Evolutionary conservation across 1,140 invertebrate species (phyloP).

Genomic region (Hormaphis cornu): DNA sequence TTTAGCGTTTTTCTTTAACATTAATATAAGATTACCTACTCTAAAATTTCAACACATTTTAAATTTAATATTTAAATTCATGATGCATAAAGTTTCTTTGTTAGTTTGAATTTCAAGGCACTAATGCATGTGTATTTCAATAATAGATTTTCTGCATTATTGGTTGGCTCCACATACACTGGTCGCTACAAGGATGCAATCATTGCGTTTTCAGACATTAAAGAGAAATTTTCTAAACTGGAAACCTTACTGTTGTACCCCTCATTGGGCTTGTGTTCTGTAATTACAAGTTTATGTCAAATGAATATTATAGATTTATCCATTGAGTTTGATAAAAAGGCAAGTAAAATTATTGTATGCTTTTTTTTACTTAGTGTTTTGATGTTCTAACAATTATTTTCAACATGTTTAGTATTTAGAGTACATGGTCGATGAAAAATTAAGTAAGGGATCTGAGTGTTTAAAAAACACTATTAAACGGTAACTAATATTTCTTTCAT

Average conservation of each 20-base stretch:
- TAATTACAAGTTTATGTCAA: neutral
- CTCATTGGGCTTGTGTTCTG: neutral
- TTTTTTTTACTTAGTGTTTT: neutral
- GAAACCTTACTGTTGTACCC: neutral
- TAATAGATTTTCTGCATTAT: neutral
- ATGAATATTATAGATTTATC: conserved; percentile 1
- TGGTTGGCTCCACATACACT: neutral
- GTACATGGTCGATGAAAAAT: conserved; percentile 17
- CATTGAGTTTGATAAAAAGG: conserved; percentile 23
- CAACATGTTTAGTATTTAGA: conserved; percentile 14
- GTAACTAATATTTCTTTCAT: neutral
- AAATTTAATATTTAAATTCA: too few relatives aligned
- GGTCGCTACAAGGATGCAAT: neutral
- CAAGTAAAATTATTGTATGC: neutral
- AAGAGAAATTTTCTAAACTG: neutral
- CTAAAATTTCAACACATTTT: too few relatives aligned
- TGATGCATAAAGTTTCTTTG: too few relatives aligned
- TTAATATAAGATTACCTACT: too few relatives aligned
- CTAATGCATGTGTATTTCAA: neutral
- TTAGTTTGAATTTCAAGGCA: too few relatives aligned
- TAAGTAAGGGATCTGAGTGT: neutral
- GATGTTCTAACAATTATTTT: neutral
- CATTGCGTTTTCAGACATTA: neutral
- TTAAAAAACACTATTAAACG: conserved; percentile 26
- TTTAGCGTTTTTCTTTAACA: too few relatives aligned